Percentiles rank a stretch among this genome's conserved stretches.
phyloP scores from a whole-genome alignment of 2,113 vertebrate species.

The Geococcyx californianus region DNA sequence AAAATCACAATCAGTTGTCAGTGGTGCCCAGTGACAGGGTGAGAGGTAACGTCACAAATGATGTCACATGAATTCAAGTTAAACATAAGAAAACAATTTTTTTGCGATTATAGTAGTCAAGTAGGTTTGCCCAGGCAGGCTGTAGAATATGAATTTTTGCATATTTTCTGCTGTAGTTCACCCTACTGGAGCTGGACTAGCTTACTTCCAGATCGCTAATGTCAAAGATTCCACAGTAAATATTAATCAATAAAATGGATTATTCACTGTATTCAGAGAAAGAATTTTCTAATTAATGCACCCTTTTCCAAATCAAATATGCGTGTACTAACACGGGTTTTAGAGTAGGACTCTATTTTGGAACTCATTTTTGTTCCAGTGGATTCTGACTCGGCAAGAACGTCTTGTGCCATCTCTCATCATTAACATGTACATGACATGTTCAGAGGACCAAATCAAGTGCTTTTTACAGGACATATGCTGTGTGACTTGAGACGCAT shows the following conservation, averaged over 20 bases:
- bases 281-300: neutral
- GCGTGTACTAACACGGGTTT: neutral
- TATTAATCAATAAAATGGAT: neutral
- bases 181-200: neutral
- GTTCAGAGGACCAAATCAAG: slow-evolving; percentile 38
- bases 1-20: neutral
- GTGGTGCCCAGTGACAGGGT: neutral
- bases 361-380: neutral
- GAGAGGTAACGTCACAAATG: neutral
- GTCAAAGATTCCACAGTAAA: neutral
- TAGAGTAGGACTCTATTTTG: neutral
- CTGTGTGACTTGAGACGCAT: slow-evolving; percentile 26
- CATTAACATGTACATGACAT: slow-evolving; percentile 40
- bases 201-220: neutral
- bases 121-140: neutral
- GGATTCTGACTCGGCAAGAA: neutral
- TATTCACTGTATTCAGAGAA: neutral
- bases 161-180: too few species aligned
- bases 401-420: slow-evolving; percentile 49
- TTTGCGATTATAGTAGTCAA: neutral
- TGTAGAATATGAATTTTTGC: neutral
- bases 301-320: neutral
- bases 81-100: neutral
- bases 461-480: slow-evolving; percentile 46
- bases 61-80: neutral